Evolutionary conservation across 1,140 invertebrate genomes (phyloP), one percentile per base, ranked within the genome.

Genomic region (Cryptotermes secundus): DNA sequence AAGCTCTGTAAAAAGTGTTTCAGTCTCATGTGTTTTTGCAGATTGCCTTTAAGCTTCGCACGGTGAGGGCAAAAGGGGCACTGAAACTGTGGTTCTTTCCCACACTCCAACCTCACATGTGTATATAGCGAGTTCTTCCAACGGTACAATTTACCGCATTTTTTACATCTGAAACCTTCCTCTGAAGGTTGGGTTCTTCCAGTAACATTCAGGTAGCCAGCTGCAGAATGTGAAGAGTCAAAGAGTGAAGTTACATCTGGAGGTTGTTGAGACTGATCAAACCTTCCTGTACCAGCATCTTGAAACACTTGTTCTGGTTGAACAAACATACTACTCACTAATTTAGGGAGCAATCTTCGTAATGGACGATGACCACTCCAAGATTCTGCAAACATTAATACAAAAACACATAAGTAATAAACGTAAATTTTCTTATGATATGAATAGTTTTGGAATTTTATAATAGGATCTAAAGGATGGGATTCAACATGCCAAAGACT

Each of bases 41-140:
- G 84, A 80, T 86, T 86, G 22, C 85, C 87, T 31, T 87, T 86
- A 79, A 88, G 89, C 85, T 88, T 88, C 59, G 87, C 86, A 85
- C 89, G 89, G 79, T 87, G 86, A 65, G 86, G 87, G 86, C 89
- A 90, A 65, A 88, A 86, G 3, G 87, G 86, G 79, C 89, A 90
- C 34, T 88, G 86, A 85, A 89, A 89, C 83, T 89, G 88, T 10
- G 87, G 86, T 84, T 89, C 88, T 10, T 89, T 88, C 72, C 89
- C 89, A 84, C 91, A 92, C 85, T 91, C 91, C 84, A 90, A 89
- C 1, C 90, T 88, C 31, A 89, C 85, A 86, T 91, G 90, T 34
- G 89, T 86, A 65, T 87, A 86, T 14, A 90, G 85, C 14, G 87
- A 89, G 83, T 88, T 88, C 80, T 88, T 87, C 31, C 88, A 88